Evolutionary conservation across 2,888 invertebrate species (phyloP).

Genomic region (Lasioglossum oenotherae): DNA sequence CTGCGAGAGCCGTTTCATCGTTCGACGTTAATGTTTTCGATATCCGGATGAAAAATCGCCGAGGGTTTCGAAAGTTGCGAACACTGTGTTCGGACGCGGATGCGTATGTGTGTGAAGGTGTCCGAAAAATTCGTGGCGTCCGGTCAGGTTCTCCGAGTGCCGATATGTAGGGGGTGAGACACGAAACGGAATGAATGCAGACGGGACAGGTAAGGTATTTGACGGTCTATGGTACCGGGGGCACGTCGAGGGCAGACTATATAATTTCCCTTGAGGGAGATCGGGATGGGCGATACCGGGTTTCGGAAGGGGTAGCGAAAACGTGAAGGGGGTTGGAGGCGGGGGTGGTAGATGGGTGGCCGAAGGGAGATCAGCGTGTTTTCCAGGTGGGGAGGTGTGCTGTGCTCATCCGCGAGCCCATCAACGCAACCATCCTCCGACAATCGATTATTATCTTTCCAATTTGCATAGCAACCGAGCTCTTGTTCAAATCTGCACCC

Average conservation of each 20-base stretch:
- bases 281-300: slow-evolving; percentile 77
- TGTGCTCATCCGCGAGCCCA: slow-evolving; percentile 81
- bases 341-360: slow-evolving; percentile 29
- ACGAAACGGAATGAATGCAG: slow-evolving; percentile 74
- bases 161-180: slow-evolving; percentile 62
- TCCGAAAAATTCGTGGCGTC: slow-evolving; percentile 69
- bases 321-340: slow-evolving; percentile 56
- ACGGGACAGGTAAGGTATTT: slow-evolving; percentile 80
- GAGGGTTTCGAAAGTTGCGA: slow-evolving; percentile 20
- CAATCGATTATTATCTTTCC: slow-evolving; percentile 84
- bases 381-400: slow-evolving; percentile 76
- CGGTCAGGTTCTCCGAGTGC: slow-evolving; percentile 57
- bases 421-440: slow-evolving; percentile 80
- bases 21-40: slow-evolving; percentile 19
- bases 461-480: slow-evolving; percentile 83
- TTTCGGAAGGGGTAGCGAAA: slow-evolving; percentile 62
- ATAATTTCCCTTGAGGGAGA: slow-evolving; percentile 85
- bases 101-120: slow-evolving; percentile 53
- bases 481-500: slow-evolving; percentile 80
- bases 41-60: slow-evolving; percentile 44
- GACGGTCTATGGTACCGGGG: slow-evolving; percentile 74
- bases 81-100: neutral
- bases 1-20: slow-evolving; percentile 6
- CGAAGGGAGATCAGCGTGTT: slow-evolving; percentile 72
- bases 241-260: slow-evolving; percentile 78